phyloP scores from a whole-genome alignment of 2,888 invertebrate species.

The Pecten maximus region DNA sequence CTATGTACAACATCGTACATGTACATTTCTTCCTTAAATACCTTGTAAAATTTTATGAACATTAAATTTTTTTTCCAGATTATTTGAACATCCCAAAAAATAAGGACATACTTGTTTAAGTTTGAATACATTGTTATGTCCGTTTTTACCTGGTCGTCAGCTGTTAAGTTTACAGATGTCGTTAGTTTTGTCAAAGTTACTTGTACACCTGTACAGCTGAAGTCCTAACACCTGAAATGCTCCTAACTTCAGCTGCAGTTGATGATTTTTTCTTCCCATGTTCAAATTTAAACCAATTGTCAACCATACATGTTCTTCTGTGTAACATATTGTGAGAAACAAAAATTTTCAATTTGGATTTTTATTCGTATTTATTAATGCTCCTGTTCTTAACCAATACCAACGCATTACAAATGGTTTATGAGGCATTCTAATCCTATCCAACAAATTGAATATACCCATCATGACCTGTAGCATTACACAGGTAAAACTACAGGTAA shows the following conservation, averaged over 20 bases:
- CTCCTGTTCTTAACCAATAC: background rate
- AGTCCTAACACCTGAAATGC: background rate
- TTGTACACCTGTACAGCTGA: background rate
- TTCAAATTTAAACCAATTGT: background rate
- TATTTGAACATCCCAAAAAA: background rate
- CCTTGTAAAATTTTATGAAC: background rate
- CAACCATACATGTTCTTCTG: background rate
- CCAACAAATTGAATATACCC: background rate
- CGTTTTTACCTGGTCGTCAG: background rate
- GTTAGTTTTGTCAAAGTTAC: background rate
- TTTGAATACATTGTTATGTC: background rate
- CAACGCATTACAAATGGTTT: background rate
- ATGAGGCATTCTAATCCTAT: background rate
- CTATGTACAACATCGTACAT: background rate
- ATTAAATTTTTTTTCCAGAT: background rate
- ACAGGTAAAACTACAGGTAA: slow-evolving; percentile 22
- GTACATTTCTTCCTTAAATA: background rate
- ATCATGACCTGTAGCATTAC: background rate
- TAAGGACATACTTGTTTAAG: background rate
- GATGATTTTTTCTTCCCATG: background rate
- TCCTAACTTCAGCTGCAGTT: background rate
- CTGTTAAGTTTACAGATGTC: background rate
- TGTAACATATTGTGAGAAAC: background rate
- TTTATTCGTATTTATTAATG: background rate
- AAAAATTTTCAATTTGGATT: background rate